Evolutionary conservation across 2,888 invertebrate species (phyloP), one percentile per base, ranked within the genome.

Genomic region (Troides oblongomaculatus): DNA sequence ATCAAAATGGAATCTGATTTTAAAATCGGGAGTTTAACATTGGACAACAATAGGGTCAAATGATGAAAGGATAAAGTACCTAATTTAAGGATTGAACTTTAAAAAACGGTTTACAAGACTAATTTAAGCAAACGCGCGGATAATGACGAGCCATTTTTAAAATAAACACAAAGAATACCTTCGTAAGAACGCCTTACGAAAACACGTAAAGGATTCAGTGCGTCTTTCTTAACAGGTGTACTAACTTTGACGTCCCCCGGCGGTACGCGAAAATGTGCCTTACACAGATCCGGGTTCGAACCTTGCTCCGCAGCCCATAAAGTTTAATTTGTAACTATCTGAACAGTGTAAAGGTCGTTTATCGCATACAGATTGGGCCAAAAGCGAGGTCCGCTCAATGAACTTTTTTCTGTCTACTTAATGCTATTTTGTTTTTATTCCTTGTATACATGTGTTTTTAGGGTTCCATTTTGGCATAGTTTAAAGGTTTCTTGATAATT

Each of bases 381-480:
- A 46, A 66, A 70, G 70, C 57, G 76, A 84, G 82, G 82, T 83
- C 84, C 86, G 80, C 83, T 89, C 89, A 88, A 87, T 89, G 89
- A 88, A 88, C 82, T 80, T 82, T 84, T 75, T 74, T 76, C 79
- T 81, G 84, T 85, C 90, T 89, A 89, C 89, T 90, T 90, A 90
- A 87, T 84, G 81, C 82, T 81, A 87, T 90, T 90, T 91, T 90
- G 89, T 90, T 90, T 86, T 89, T 89, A 87, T 91, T 90, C 82
- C 81, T 79, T 50, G 36, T 58, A 50, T 58, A 70, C 62, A 70
- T 59, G 58, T 70, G 70, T 66, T 61, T 69, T 59, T 66, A 63
- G 65, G 62, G 70, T 64, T 61, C 21, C 64, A 39, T 14, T 46
- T 14, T 14, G 2, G 0, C 12, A 14, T 14, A 12, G 46, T 12